Conservation (phyloP, 2,797 vertebrate genomes). For the Arctocebus calabarensis region DNA sequence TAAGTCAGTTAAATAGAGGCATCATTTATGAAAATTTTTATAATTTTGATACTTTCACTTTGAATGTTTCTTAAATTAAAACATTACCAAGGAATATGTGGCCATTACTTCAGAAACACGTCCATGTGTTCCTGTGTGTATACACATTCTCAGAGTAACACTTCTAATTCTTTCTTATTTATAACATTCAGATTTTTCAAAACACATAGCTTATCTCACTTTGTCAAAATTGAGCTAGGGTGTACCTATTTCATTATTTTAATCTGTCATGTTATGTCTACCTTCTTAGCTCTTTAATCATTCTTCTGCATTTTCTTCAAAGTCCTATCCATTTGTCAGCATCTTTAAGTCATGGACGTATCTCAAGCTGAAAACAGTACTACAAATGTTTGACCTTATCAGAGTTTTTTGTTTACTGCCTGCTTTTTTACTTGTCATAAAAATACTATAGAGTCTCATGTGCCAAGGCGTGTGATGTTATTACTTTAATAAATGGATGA, state of each 20-base stretch:
- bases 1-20: not conserved
- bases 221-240: not conserved
- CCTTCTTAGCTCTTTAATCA: slow-evolving; percentile 48
- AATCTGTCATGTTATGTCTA: slow-evolving; percentile 48
- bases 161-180: not conserved
- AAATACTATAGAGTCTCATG: not conserved
- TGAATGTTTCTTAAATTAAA: not conserved
- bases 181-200: slow-evolving; percentile 26
- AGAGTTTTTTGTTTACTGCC: slow-evolving; percentile 48
- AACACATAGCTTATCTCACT: not conserved
- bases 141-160: not conserved
- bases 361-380: slow-evolving; percentile 51
- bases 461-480: not conserved
- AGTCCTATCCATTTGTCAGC: slow-evolving; percentile 13
- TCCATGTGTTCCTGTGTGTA: not conserved
- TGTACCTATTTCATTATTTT: slow-evolving; percentile 40
- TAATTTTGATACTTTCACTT: not conserved
- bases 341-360: slow-evolving; percentile 25
- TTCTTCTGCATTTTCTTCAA: slow-evolving; percentile 39
- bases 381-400: slow-evolving; percentile 51
- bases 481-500: not conserved
- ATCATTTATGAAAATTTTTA: not conserved
- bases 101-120: not conserved
- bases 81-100: not conserved
- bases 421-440: slow-evolving; percentile 55